phyloP scores from a whole-genome alignment of 2,797 vertebrate genomes.

The Anabacerthia variegaticeps region DNA sequence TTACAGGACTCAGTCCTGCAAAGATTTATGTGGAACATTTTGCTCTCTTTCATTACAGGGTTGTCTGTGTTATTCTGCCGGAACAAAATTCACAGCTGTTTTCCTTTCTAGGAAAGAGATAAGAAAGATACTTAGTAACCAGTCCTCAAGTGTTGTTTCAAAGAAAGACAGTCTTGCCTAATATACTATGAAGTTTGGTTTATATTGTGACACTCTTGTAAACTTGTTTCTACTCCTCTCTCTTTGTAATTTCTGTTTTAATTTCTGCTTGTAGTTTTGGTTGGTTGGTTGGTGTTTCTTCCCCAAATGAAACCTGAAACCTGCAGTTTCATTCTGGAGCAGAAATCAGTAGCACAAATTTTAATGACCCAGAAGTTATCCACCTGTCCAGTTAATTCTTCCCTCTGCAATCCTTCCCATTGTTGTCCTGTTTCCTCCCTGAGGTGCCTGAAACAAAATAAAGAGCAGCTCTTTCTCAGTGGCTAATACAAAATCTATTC shows the following conservation, averaged over 20 bases:
- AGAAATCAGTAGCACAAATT: neutral
- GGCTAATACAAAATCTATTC: neutral
- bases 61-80: neutral
- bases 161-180: neutral
- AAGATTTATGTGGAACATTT: neutral
- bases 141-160: neutral
- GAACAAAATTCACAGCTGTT: neutral
- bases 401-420: neutral
- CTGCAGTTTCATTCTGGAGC: neutral
- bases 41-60: neutral
- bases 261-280: neutral
- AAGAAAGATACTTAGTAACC: neutral
- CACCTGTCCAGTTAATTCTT: neutral
- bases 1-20: neutral
- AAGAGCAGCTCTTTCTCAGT: neutral
- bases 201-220: neutral
- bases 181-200: neutral
- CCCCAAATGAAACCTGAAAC: neutral
- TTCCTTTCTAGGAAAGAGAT: neutral
- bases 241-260: neutral
- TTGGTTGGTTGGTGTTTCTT: neutral
- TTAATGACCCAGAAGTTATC: neutral
- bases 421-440: neutral
- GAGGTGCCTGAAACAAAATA: neutral
- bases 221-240: fast-evolving